Conservation (phyloP, 2,797 vertebrate species). For the Tachyglossus aculeatus region DNA sequence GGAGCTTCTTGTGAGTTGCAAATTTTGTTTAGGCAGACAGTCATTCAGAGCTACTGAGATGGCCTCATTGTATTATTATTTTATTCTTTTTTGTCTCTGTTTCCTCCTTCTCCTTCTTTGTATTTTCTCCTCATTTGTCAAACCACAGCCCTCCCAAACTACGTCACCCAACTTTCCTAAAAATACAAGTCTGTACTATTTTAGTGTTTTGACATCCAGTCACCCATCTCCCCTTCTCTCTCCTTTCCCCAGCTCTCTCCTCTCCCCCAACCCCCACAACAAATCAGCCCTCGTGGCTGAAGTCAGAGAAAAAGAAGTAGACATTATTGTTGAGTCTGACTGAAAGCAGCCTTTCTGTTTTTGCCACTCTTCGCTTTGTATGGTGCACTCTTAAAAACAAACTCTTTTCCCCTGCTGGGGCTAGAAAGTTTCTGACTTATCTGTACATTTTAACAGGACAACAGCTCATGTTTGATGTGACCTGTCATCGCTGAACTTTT, state of each 20-base stretch:
- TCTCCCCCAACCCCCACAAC: background rate
- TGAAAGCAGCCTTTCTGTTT: constrained; percentile 68
- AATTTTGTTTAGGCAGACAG: too few species aligned
- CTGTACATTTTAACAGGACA: constrained; percentile 33
- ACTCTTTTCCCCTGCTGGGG: constrained; percentile 8
- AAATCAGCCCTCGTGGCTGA: constrained; percentile 16
- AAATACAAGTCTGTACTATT: constrained; percentile 25
- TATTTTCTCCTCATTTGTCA: too few species aligned
- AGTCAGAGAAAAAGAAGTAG: constrained; percentile 31
- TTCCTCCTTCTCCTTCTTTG: too few species aligned
- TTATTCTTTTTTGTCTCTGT: too few species aligned
- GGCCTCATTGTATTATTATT: too few species aligned
- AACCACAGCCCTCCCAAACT: constrained; percentile 11
- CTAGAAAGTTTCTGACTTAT: constrained; percentile 41
- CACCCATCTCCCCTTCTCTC: too few species aligned
- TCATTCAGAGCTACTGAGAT: too few species aligned
- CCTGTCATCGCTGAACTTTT: constrained; percentile 51
- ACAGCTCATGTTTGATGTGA: constrained; percentile 22
- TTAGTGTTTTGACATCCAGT: constrained; percentile 32
- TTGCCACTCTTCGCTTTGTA: constrained; percentile 22
- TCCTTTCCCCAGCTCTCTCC: constrained; percentile 20
- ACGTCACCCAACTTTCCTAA: background rate
- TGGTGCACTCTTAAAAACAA: constrained; percentile 47
- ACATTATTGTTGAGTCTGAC: constrained; percentile 60
- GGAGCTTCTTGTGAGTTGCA: too few species aligned